phyloP scores from a whole-genome alignment of 2,797 vertebrate genomes.

The Syngnathus acus region DNA sequence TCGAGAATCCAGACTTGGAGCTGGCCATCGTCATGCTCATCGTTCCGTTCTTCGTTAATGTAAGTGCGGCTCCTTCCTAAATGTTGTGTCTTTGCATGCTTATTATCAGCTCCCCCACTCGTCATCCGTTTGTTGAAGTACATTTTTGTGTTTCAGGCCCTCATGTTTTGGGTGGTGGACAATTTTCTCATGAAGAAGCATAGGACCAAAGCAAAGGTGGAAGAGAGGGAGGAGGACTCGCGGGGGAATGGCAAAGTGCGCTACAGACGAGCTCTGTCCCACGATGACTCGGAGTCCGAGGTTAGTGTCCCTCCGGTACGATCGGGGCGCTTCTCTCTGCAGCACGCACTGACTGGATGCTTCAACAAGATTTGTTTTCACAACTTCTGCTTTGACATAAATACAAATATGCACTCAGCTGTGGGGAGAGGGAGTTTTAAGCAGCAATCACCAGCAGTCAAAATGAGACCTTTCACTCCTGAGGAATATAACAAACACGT shows the following conservation, averaged over 20 bases:
- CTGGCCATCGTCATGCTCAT: conserved; percentile 98
- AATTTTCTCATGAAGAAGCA: conserved; percentile 99
- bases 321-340: neutral
- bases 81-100: too few relatives aligned
- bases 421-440: too few relatives aligned
- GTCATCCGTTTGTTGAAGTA: neutral
- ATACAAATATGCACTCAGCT: too few relatives aligned
- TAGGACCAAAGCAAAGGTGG: conserved; percentile 94
- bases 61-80: conserved; percentile 66
- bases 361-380: too few relatives aligned
- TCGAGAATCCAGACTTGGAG: conserved; percentile 87
- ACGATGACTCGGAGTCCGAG: conserved; percentile 96
- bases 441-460: too few relatives aligned
- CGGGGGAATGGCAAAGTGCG: conserved; percentile 90
- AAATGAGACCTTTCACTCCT: neutral
- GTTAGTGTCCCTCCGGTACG: conserved; percentile 51
- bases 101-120: neutral
- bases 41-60: conserved; percentile 98
- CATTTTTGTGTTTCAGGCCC: conserved; percentile 56
- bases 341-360: neutral
- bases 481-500: neutral
- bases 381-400: too few relatives aligned
- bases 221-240: conserved; percentile 87
- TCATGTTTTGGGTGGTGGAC: conserved; percentile 99
- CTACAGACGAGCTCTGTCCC: conserved; percentile 90